Percentiles rank a stretch among this genome's conserved stretches.
Evolutionary conservation across 2,797 vertebrate genomes (phyloP).

Genomic region (Erpetoichthys calabaricus): DNA sequence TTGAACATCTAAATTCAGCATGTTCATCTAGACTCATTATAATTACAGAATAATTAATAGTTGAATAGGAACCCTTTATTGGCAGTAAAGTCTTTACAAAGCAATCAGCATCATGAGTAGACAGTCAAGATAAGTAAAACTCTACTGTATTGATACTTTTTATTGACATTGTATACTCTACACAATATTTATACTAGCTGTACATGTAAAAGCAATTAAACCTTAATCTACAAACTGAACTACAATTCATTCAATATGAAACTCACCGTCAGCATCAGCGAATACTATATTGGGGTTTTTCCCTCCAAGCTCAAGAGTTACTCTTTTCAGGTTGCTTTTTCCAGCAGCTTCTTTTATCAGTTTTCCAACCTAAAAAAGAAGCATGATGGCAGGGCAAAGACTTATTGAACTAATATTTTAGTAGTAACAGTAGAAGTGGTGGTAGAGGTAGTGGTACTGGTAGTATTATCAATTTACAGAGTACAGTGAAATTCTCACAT

Average conservation of each 20-base stretch:
- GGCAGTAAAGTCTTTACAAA: no score
- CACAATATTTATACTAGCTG: neutral
- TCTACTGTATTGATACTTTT: neutral
- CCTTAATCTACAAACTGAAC: neutral
- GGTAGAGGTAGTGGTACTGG: no score
- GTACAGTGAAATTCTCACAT: no score
- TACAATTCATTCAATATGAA: neutral
- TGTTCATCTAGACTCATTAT: no score
- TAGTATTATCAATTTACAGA: no score
- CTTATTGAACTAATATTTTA: no score
- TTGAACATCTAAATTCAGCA: no score
- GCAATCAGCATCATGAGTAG: no score
- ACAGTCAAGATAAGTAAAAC: neutral
- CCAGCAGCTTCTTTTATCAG: slow-evolving; percentile 72
- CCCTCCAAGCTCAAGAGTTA: slow-evolving; percentile 73
- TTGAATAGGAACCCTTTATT: no score
- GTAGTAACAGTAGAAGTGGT: no score
- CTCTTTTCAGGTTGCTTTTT: slow-evolving; percentile 72
- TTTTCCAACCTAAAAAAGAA: slow-evolving; percentile 60
- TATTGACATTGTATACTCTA: no score
- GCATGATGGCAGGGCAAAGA: neutral
- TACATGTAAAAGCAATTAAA: neutral
- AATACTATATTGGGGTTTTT: slow-evolving; percentile 80
- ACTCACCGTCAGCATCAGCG: slow-evolving; percentile 75
- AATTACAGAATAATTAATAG: no score